A percentile compares a stretch with the other conserved stretches of the same genome.
Conservation (phyloP, 2,113 vertebrate species). For the Gasterosteus aculeatus region DNA sequence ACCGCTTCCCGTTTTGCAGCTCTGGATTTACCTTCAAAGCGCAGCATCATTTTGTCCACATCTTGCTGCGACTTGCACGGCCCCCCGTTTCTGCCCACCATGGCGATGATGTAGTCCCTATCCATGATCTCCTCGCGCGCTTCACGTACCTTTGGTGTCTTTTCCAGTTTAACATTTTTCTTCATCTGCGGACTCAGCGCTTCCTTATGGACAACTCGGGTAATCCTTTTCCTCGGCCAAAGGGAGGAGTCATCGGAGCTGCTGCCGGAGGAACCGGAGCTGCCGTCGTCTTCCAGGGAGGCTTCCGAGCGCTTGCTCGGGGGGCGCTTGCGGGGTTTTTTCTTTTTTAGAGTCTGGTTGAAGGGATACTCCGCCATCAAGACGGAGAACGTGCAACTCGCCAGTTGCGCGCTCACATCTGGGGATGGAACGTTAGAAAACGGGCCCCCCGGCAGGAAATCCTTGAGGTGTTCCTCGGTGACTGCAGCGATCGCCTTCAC, state of each 20-base stretch:
- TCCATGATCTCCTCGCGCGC: conserved; percentile 49
- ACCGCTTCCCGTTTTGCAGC: conserved; percentile 71
- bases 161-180: conserved; percentile 10
- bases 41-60: conserved; percentile 74
- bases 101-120: conserved; percentile 61
- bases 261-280: conserved; percentile 2
- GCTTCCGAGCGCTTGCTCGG: background rate
- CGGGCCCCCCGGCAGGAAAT: conserved; percentile 80
- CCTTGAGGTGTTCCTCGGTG: conserved; percentile 74
- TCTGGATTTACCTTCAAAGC: conserved; percentile 61
- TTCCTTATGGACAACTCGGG: background rate
- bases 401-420: conserved; percentile 58
- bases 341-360: conserved; percentile 40
- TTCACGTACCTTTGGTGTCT: background rate
- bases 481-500: conserved; percentile 73
- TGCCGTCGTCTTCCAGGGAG: conserved; percentile 36
- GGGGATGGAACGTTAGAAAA: conserved; percentile 62
- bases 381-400: conserved; percentile 73
- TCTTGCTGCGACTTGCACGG: conserved; percentile 78
- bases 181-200: background rate
- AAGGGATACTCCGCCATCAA: conserved; percentile 79
- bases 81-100: conserved; percentile 73
- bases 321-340: conserved; percentile 30
- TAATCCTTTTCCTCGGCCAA: background rate
- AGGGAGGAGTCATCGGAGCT: conserved; percentile 3